Conservation (phyloP, 2,888 invertebrate genomes). For the Cataglyphis altisquamis region DNA sequence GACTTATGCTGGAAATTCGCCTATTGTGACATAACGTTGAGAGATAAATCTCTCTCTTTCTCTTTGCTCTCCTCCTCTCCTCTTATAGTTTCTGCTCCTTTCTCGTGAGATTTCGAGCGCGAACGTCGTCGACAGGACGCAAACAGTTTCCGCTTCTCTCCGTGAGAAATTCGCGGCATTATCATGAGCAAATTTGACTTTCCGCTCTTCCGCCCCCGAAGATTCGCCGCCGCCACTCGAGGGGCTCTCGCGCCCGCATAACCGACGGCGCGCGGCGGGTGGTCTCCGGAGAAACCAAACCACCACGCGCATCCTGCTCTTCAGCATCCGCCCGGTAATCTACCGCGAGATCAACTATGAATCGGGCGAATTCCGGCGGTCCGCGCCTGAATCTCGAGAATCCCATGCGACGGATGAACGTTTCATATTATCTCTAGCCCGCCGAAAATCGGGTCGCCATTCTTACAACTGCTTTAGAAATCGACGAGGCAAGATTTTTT, state of each 20-base stretch:
- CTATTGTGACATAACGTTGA: neutral
- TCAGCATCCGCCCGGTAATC: conserved; percentile 67
- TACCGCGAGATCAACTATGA: conserved; percentile 81
- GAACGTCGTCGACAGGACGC: conserved; percentile 53
- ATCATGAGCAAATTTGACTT: conserved; percentile 84
- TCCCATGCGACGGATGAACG: conserved; percentile 54
- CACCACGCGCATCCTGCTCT: conserved; percentile 59
- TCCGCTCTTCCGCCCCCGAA: conserved; percentile 59
- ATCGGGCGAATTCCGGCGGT: conserved; percentile 76
- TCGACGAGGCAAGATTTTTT: neutral
- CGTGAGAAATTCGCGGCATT: conserved; percentile 78
- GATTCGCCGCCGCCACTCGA: conserved; percentile 21
- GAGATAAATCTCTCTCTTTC: neutral
- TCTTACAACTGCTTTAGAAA: neutral
- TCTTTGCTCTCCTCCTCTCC: neutral
- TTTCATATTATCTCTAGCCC: neutral
- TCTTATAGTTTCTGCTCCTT: neutral
- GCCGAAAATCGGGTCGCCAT: neutral
- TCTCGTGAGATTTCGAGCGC: conserved; percentile 34
- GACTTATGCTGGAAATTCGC: neutral
- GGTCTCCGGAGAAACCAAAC: conserved; percentile 58
- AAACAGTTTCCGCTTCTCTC: conserved; percentile 76
- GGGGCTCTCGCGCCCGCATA: conserved; percentile 52
- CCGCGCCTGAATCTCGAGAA: conserved; percentile 63
- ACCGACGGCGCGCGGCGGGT: conserved; percentile 45